Evolutionary conservation across 2,113 vertebrate species (phyloP).

Genomic region (Nyctibius bracteatus): DNA sequence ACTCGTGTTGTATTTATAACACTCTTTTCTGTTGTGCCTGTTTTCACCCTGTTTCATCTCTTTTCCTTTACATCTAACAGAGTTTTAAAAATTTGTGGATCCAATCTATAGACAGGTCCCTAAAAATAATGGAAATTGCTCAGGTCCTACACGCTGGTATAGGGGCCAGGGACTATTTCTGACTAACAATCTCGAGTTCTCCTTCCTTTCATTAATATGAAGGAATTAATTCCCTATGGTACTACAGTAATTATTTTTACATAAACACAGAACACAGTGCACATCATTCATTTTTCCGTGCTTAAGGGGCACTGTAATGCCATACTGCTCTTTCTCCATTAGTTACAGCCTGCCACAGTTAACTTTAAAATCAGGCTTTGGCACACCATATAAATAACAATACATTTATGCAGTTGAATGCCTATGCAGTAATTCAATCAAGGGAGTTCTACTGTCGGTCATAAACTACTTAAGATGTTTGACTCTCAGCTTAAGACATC

Average conservation of each 20-base stretch:
- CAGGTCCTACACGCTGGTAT: background rate
- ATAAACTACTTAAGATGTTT: conserved; percentile 34
- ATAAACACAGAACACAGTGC: background rate
- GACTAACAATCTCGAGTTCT: background rate
- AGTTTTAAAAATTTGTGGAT: background rate
- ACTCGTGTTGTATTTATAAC: background rate
- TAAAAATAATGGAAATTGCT: background rate
- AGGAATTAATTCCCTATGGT: background rate
- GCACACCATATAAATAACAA: conserved; percentile 46
- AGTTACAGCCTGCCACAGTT: conserved; percentile 9
- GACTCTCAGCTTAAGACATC: conserved; percentile 26
- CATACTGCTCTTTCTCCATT: conserved; percentile 19
- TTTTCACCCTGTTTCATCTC: background rate
- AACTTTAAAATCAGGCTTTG: conserved; percentile 27
- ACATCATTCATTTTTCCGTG: conserved; percentile 21
- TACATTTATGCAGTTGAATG: conserved; percentile 49
- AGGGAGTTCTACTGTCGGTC: conserved; percentile 16
- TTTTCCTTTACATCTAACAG: background rate
- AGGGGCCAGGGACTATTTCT: background rate
- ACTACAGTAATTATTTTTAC: conserved; percentile 8
- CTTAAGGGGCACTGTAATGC: background rate
- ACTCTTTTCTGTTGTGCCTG: fast-evolving
- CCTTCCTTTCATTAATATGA: background rate
- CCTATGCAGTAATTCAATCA: conserved; percentile 41
- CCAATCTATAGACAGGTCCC: background rate